phyloP scores from a whole-genome alignment of 2,888 invertebrate genomes.

The Caenorhabditis afra region DNA sequence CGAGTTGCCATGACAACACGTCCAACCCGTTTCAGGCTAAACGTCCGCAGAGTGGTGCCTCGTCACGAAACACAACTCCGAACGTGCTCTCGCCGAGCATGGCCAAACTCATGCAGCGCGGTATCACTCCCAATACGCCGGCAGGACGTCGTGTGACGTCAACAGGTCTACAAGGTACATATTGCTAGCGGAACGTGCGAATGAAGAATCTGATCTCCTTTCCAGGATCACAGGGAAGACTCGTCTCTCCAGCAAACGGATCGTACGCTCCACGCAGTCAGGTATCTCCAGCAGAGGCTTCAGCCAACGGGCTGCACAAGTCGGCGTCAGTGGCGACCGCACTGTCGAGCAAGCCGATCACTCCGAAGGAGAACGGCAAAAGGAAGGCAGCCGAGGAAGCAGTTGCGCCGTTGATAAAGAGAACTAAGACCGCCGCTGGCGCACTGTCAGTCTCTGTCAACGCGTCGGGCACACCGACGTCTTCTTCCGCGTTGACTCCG shows the following conservation, averaged over 20 bases:
- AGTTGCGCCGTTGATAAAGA: constrained; percentile 55
- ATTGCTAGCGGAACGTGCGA: background rate
- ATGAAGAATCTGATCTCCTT: too few relatives aligned
- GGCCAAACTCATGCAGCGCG: constrained; percentile 65
- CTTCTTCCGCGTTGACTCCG: constrained; percentile 20
- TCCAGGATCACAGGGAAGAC: constrained; percentile 54
- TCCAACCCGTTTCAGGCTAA: constrained; percentile 10
- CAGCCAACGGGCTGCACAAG: constrained; percentile 63
- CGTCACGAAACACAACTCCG: constrained; percentile 76
- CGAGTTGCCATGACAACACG: background rate
- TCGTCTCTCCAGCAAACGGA: constrained; percentile 70
- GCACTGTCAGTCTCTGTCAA: constrained; percentile 33
- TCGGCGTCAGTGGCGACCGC: constrained; percentile 66
- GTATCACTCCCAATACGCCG: constrained; percentile 76
- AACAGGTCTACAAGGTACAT: constrained; percentile 61
- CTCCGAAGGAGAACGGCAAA: constrained; percentile 65
- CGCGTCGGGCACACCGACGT: constrained; percentile 24
- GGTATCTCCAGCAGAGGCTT: constrained; percentile 51
- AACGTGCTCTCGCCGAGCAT: constrained; percentile 74
- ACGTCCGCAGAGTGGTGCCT: constrained; percentile 63
- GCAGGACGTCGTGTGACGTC: constrained; percentile 62
- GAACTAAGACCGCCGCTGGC: constrained; percentile 68
- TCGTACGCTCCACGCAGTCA: constrained; percentile 66
- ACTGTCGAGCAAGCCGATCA: constrained; percentile 29
- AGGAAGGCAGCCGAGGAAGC: constrained; percentile 62